A percentile compares a stretch with the other conserved stretches of the same genome.
phyloP scores from a whole-genome alignment of 2,888 invertebrate genomes.

The Digitonthophagus gazella region DNA sequence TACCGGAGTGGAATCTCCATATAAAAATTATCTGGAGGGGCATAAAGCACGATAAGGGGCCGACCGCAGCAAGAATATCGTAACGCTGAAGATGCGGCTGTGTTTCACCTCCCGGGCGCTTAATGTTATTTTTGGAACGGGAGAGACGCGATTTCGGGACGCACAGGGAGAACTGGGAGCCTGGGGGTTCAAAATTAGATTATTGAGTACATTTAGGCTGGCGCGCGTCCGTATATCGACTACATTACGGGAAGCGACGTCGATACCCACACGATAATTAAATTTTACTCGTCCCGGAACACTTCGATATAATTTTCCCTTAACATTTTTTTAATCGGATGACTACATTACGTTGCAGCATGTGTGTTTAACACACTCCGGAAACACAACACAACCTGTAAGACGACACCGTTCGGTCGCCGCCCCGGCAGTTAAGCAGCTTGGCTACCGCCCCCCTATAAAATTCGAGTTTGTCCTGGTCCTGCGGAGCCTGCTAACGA shows the following conservation, averaged over 20 bases:
- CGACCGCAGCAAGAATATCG: not conserved
- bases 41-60: slow-evolving; percentile 14
- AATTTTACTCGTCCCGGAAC: too few species aligned
- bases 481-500: too few species aligned
- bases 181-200: slow-evolving; percentile 1
- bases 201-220: slow-evolving; percentile 11
- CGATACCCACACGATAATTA: not conserved
- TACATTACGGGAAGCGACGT: not conserved
- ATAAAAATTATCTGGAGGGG: slow-evolving; percentile 15
- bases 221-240: slow-evolving; percentile 2
- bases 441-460: too few species aligned
- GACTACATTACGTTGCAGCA: too few species aligned
- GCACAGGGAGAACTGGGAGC: too few species aligned
- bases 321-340: too few species aligned
- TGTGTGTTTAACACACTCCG: too few species aligned
- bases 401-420: too few species aligned
- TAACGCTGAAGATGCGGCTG: slow-evolving; percentile 6
- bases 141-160: not conserved
- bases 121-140: slow-evolving; percentile 4
- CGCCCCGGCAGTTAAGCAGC: too few species aligned
- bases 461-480: too few species aligned
- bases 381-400: too few species aligned
- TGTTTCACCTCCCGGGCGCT: slow-evolving; percentile 12
- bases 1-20: slow-evolving; percentile 9
- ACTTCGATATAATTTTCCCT: too few species aligned